Evolutionary conservation across 2,113 vertebrate genomes (phyloP), one percentile per base, ranked within the genome.

Genomic region (Onychostruthus taczanowskii): DNA sequence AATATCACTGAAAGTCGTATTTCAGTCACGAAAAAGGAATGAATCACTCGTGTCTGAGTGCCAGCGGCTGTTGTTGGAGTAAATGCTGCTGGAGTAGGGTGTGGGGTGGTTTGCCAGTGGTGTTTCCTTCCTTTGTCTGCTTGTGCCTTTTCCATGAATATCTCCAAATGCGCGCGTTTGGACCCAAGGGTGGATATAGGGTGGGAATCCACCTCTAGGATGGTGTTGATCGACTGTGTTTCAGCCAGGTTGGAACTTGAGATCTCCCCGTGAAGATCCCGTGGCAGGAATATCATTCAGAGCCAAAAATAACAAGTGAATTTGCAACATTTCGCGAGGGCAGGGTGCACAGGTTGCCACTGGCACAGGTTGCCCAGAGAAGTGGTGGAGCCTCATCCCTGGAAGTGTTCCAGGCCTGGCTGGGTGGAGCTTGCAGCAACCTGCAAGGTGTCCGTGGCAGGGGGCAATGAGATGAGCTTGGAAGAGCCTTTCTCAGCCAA

Each of bases 211-310:
- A 1, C 58, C 13, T 39, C 11, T 4, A 1, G 28, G 12, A 13
- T 33, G 44, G 3, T 53, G 78, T 26, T 47, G 30, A 2, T 59
- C 52, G 64, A 2, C 37, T 20, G 0, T 26, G 15, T 63, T 73
- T 85, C 24, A 16, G 14, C n/a, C 28, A 26, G 52, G 46, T 6
- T n/a, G 52, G 28, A 44, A 9, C 22, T 52, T 35, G 50, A 22
- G 24, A 5, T 62, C 63, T 55, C 31, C 35, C 15, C 13, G 17
- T 31, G 62, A 47, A 83, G 55, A 41, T 55, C 17, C 27, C 10
- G 0, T 37, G 1, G 0, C 4, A 3, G 4, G 31, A 18, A 0
- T 20, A 3, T 22, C 7, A 23, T 2, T 19, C 8, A 22, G 47
- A 86, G 50, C 53, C 3, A 7, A 13, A 47, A 70, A 11, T 6